These are phyloP conservation scores for Phenganax stokvisi DNA, from an alignment of 92 coral and sea anemone species.

Conservation along the genomic window DNA sequence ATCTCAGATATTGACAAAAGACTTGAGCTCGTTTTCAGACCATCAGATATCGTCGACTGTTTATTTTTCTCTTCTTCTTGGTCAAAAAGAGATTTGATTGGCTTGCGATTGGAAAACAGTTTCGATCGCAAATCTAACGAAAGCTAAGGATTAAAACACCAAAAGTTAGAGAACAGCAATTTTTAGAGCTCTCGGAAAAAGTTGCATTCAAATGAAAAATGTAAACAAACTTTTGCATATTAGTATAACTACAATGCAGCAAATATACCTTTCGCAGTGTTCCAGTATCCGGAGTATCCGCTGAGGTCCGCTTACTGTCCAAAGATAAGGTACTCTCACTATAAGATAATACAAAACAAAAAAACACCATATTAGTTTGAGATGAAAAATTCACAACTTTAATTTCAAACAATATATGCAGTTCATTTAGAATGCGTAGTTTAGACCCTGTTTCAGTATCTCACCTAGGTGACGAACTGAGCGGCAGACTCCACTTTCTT, in stretches of 20 bases:
- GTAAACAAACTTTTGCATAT: neutral
- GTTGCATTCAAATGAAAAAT: neutral
- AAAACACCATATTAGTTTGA: neutral
- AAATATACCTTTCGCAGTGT: neutral
- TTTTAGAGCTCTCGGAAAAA: neutral
- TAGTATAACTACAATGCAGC: neutral
- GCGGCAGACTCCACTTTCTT: conserved; percentile 27
- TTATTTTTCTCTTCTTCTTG: conserved; percentile 18
- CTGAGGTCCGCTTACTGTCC: neutral
- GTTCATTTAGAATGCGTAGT: neutral
- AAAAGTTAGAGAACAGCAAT: neutral
- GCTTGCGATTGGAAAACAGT: conserved; percentile 16
- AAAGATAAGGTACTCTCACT: conserved; percentile 15
- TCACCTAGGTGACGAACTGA: neutral
- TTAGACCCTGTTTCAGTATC: neutral
- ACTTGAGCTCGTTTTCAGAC: conserved; percentile 20
- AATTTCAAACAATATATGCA: neutral
- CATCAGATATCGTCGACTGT: conserved; percentile 8
- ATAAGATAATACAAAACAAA: neutral
- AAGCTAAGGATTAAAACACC: neutral
- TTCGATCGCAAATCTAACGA: neutral
- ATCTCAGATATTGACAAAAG: conserved; percentile 22
- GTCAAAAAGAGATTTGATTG: conserved; percentile 6
- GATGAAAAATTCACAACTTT: neutral
- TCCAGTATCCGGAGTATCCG: conserved; percentile 11